Evolutionary conservation across 2,797 vertebrate genomes (phyloP).

Genomic region (Artibeus jamaicensis): DNA sequence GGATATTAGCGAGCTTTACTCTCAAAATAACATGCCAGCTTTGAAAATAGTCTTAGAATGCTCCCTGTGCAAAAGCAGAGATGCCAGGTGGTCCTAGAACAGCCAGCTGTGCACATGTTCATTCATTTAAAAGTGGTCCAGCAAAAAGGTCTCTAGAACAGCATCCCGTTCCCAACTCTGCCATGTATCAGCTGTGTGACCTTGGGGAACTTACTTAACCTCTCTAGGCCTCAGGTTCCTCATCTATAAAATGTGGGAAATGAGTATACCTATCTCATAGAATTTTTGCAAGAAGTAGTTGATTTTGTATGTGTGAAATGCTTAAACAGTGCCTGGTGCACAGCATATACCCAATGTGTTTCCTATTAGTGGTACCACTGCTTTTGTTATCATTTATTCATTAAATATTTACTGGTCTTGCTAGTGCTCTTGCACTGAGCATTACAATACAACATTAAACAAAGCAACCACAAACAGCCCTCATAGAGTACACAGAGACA

Average conservation of each 20-base stretch:
- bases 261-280: not conserved
- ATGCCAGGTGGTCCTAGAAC: not conserved
- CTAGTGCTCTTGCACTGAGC: not conserved
- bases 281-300: not conserved
- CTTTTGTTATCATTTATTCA: not conserved
- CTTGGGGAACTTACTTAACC: not conserved
- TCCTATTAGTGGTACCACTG: not conserved
- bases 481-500: not conserved
- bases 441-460: not conserved
- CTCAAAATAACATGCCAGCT: not conserved
- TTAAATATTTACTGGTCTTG: not conserved
- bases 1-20: not conserved
- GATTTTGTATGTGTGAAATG: not conserved
- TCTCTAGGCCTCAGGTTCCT: not conserved
- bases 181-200: not conserved
- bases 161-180: not conserved
- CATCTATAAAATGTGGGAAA: not conserved
- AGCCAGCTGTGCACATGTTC: not conserved
- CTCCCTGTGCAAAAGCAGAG: not conserved
- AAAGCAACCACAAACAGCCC: not conserved
- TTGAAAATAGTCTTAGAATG: not conserved
- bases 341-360: not conserved
- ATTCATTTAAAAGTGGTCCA: not conserved
- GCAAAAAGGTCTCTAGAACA: not conserved
- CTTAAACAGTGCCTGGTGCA: not conserved